Evolutionary conservation across 2,888 invertebrate genomes (phyloP), one percentile per base, ranked within the genome.

Genomic region (Brassicogethes aeneus): DNA sequence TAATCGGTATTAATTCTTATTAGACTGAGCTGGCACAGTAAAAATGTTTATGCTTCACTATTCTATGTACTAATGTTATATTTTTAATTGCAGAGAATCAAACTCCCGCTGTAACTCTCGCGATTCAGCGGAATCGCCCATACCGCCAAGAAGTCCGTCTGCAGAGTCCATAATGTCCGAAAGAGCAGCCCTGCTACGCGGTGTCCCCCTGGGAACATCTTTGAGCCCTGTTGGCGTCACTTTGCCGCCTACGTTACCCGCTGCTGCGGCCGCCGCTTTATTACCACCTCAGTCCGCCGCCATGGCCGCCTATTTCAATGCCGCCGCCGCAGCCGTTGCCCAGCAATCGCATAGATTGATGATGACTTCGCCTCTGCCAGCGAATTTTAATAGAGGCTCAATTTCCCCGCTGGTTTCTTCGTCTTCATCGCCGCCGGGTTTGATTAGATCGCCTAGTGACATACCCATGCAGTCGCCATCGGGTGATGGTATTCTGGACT

Each of bases 41-140:
- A n/a, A n/a, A n/a, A n/a, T n/a, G n/a, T n/a, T n/a, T n/a, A n/a
- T n/a, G n/a, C n/a, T n/a, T n/a, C n/a, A n/a, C n/a, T n/a, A n/a
- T n/a, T n/a, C n/a, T n/a, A n/a, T n/a, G 23, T 23, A 23, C 23
- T 23, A 10, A 37, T 23, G 37, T 16, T 14, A 7, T n/a, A 8
- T n/a, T 5, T 33, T n/a, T 33, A 5, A 5, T 13, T 33, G 12
- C 14, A 14, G 33, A 14, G 33, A 23, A 7, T 10, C 5, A 60
- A 85, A 84, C 69, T 85, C 86, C 51, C 78, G 87, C 62, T 87
- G 87, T 70, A 80, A 86, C 53, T 88, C 87, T 41, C 77, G 86
- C 59, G 87, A 87, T 62, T 88, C 88, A 43, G 68, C 72, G 54
- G 76, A 73, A 54, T 75, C 74, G 40, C 81, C 80, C 36, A 13